Conservation (phyloP, 2,888 invertebrate genomes). For the Nymphalis c-album region DNA sequence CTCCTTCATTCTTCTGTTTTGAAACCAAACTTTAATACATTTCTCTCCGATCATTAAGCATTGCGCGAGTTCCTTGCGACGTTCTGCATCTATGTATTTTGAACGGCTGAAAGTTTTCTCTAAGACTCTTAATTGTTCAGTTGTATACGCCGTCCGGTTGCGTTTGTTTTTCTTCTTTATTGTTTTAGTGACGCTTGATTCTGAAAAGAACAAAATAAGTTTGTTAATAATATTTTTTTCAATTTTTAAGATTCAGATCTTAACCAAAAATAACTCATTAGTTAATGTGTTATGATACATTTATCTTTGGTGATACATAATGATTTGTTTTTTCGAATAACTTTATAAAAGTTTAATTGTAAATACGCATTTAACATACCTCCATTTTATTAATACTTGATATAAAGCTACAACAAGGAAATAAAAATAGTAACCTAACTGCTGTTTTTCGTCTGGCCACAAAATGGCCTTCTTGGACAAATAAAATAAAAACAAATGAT, state of each 20-base stretch:
- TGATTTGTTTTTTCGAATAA: too few species aligned
- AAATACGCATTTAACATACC: too few species aligned
- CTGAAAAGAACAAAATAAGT: conserved; percentile 37
- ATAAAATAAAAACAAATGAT: background rate
- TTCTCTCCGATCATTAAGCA: conserved; percentile 84
- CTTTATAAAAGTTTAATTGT: too few species aligned
- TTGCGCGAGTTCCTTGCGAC: conserved; percentile 84
- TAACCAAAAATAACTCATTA: too few species aligned
- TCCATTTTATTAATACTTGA: too few species aligned
- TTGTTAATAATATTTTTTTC: too few species aligned
- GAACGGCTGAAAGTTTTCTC: conserved; percentile 74
- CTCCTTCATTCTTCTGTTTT: conserved; percentile 89
- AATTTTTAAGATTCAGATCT: too few species aligned
- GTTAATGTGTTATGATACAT: too few species aligned
- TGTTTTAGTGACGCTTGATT: conserved; percentile 47
- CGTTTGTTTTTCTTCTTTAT: conserved; percentile 79
- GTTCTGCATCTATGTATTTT: conserved; percentile 84
- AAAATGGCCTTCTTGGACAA: background rate
- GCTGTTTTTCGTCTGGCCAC: too few species aligned
- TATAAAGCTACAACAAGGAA: too few species aligned
- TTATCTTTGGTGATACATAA: too few species aligned
- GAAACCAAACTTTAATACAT: conserved; percentile 92
- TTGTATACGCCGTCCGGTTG: conserved; percentile 87
- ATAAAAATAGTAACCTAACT: too few species aligned
- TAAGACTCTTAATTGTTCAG: conserved; percentile 84